These are phyloP conservation scores for Xestia sexstrigata DNA, from an alignment of 2,888 invertebrate species.

Conservation along the genomic window DNA sequence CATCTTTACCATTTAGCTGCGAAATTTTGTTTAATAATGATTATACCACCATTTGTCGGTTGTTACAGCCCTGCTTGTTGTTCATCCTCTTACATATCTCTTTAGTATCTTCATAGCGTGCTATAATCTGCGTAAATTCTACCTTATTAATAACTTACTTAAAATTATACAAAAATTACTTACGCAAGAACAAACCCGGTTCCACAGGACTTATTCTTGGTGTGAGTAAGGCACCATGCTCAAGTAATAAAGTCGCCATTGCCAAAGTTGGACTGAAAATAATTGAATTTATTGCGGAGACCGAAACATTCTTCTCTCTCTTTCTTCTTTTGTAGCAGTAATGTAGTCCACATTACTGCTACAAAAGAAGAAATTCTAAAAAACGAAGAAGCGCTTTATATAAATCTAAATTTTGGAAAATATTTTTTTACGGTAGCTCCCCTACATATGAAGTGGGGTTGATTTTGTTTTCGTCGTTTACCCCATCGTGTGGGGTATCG, in stretches of 20 bases:
- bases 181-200: conserved; percentile 27
- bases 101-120: not conserved
- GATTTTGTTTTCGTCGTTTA: no score
- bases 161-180: not conserved
- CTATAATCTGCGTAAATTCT: not conserved
- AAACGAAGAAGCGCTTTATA: no score
- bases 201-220: conserved; percentile 6
- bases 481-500: no score
- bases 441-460: no score
- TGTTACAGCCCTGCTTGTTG: not conserved
- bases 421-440: no score
- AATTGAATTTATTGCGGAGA: not conserved
- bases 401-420: no score
- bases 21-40: not conserved
- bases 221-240: conserved; percentile 13
- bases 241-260: conserved; percentile 10
- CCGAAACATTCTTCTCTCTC: not conserved
- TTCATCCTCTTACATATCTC: not conserved
- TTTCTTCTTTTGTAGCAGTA: no score
- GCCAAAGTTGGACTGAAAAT: conserved; percentile 10
- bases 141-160: not conserved
- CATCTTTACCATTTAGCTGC: not conserved
- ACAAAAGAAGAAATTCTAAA: no score
- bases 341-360: no score
- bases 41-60: not conserved